Conservation (phyloP, 2,888 invertebrate species). For the Nephrotoma flavescens region DNA sequence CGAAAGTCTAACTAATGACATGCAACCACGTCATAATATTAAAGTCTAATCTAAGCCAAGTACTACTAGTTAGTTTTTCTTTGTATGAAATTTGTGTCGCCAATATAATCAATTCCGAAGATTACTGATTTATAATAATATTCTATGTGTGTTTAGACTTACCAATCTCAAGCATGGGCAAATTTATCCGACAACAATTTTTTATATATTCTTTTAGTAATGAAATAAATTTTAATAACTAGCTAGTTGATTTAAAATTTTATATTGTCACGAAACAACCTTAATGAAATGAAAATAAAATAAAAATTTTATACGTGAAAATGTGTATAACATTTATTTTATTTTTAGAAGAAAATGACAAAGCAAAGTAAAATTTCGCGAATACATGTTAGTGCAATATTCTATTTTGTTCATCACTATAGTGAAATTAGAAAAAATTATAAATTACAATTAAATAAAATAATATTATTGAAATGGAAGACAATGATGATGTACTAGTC, state of each 20-base stretch:
- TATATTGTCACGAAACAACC: not conserved
- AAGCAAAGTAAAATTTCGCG: not conserved
- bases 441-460: not conserved
- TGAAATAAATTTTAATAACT: not conserved
- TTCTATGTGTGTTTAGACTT: no score
- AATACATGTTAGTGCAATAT: not conserved
- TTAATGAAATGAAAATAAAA: not conserved
- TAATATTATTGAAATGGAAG: not conserved
- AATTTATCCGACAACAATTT: not conserved
- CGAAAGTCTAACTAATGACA: no score
- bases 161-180: no score
- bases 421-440: not conserved
- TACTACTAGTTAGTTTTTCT: no score
- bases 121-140: no score
- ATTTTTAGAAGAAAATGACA: not conserved
- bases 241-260: not conserved
- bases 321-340: not conserved
- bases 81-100: no score
- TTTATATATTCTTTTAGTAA: not conserved
- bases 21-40: no score
- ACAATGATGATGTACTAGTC: not conserved
- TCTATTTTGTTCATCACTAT: not conserved
- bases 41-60: no score
- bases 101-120: no score
- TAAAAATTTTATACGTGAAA: not conserved